Evolutionary conservation across 2,797 vertebrate genomes (phyloP).

Genomic region (Epinephelus coioides): DNA sequence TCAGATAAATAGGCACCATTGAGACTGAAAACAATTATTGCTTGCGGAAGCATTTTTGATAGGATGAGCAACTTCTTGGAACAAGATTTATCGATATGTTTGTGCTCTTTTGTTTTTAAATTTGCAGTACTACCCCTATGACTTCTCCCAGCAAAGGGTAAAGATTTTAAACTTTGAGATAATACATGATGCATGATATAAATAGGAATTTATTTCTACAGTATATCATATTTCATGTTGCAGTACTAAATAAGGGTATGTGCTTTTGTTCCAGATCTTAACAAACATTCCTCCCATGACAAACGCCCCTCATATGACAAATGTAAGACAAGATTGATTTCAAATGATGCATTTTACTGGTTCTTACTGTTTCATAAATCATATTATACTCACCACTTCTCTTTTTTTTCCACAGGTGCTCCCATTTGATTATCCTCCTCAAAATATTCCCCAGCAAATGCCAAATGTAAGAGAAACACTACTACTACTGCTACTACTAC

Average conservation of each 20-base stretch:
- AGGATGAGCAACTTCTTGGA: background rate
- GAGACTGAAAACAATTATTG: slow-evolving; percentile 11
- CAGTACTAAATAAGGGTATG: background rate
- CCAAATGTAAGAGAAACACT: slow-evolving; percentile 73
- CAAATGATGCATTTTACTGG: background rate
- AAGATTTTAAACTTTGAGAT: slow-evolving; percentile 21
- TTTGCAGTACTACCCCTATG: slow-evolving; percentile 86
- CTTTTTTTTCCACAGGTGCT: slow-evolving; percentile 68
- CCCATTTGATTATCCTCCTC: slow-evolving; percentile 75
- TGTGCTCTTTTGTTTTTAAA: slow-evolving; percentile 39
- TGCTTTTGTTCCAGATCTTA: slow-evolving; percentile 75
- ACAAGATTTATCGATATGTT: background rate
- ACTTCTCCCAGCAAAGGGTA: slow-evolving; percentile 84
- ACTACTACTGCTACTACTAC: too few relatives aligned
- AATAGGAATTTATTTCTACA: background rate
- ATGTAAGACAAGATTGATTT: slow-evolving; percentile 55
- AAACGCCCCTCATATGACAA: slow-evolving; percentile 67
- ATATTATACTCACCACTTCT: background rate
- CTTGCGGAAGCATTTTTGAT: background rate
- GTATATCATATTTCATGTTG: background rate
- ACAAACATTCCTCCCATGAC: slow-evolving; percentile 74
- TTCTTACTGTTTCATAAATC: background rate
- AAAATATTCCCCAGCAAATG: slow-evolving; percentile 74
- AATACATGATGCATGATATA: background rate
- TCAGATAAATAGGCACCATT: background rate